These are phyloP conservation scores for Calliopsis andreniformis DNA, from an alignment of 1,140 invertebrate genomes.

Conservation along the genomic window DNA sequence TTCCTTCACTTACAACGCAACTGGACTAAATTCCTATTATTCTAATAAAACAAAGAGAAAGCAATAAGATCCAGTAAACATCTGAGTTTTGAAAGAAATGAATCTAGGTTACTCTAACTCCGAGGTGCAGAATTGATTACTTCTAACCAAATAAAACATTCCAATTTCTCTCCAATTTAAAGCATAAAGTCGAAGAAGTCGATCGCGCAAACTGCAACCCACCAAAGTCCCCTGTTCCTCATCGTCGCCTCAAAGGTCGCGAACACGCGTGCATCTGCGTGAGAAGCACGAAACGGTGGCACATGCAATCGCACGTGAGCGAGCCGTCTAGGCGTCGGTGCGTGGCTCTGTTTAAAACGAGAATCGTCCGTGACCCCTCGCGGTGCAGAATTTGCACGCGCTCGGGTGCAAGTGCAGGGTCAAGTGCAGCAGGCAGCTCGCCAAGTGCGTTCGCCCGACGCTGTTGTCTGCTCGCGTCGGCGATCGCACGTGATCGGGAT, in stretches of 20 bases:
- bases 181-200: too few species aligned
- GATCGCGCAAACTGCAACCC: too few species aligned
- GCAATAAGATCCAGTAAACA: too few species aligned
- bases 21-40: too few species aligned
- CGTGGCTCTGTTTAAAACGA: conserved; percentile 35
- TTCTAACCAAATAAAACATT: too few species aligned
- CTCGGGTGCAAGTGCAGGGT: conserved; percentile 67
- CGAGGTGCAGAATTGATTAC: too few species aligned
- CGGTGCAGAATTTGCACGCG: conserved; percentile 26
- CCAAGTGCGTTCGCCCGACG: conserved; percentile 47
- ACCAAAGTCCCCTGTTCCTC: too few species aligned
- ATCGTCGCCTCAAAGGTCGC: not conserved
- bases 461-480: not conserved
- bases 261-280: conserved; percentile 1
- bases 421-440: conserved; percentile 68
- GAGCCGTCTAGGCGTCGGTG: conserved; percentile 13
- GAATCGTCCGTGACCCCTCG: conserved; percentile 65
- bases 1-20: too few species aligned
- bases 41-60: too few species aligned
- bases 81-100: too few species aligned
- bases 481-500: not conserved
- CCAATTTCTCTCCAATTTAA: too few species aligned
- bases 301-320: conserved; percentile 26
- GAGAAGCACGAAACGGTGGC: not conserved
- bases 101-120: too few species aligned